Evolutionary conservation across 2,888 invertebrate species (phyloP), one percentile per base, ranked within the genome.

Genomic region (Chrysolina americana): DNA sequence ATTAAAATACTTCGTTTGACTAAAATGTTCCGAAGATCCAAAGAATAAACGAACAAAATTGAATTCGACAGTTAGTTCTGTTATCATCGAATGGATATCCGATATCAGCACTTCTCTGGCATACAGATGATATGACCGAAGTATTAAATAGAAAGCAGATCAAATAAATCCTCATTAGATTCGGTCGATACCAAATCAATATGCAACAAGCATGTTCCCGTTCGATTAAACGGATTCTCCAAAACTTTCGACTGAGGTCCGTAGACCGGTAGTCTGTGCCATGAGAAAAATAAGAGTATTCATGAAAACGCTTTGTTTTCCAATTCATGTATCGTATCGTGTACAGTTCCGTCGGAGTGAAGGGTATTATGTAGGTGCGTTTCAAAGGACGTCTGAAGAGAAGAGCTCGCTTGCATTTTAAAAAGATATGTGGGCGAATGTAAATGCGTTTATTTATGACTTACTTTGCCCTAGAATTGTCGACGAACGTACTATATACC

Each of bases 351-450:
- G 10, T 28, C 59, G 36, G 59, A 59, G 59, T 59, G 59, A 59
- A 59, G 59, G 59, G 59, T 59, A 59, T 36, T 9, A 59, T 59
- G 59, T 59, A 59, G 59, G 59, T 59, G 59, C 59, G 59, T 59
- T 59, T 59, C 59, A 59, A 59, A 59, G 59, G 59, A 59, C 59
- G 28, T 59, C 59, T 59, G 59, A 13, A 59, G 28, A 59, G 59
- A 59, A 23, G 59, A 59, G 36, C 59, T 28, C 15, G 59, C 59
- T 59, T 59, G 59, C 59, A 59, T 59, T 59, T 59, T 59, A 59
- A 59, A 59, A 17, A 59, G 23, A 59, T 17, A 59, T 59, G 59
- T 59, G 36, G 59, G 59, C 59, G 59, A 59, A 59, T 59, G 59
- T 59, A 59, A 59, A 59, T 59, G 59, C 36, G 59, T 28, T 28